Evolutionary conservation across 2,797 vertebrate genomes (phyloP).

Genomic region (Chaetophractus vellerosus): DNA sequence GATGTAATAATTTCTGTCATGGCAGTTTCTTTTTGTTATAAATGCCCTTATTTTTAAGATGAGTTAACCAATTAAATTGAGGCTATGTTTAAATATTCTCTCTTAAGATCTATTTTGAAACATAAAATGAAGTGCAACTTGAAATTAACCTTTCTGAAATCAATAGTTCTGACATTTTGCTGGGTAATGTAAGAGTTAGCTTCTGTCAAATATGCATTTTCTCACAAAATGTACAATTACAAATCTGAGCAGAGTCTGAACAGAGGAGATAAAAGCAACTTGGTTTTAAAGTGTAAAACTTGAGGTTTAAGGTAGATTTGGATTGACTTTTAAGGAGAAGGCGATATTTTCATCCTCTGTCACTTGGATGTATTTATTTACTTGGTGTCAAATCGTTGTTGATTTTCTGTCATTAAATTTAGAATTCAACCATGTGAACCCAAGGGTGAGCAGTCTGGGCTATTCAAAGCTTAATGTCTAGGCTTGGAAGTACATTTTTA

Average conservation of each 20-base stretch:
- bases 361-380: constrained; percentile 39
- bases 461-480: constrained; percentile 15
- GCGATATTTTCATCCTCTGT: constrained; percentile 51
- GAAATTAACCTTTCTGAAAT: constrained; percentile 82
- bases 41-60: constrained; percentile 78
- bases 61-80: constrained; percentile 77
- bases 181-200: constrained; percentile 56
- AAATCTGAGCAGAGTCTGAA: constrained; percentile 57
- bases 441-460: neutral
- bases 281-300: constrained; percentile 70
- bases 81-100: constrained; percentile 65
- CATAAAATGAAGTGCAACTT: constrained; percentile 74
- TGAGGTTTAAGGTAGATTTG: constrained; percentile 56
- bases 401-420: constrained; percentile 66
- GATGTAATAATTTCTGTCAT: constrained; percentile 72
- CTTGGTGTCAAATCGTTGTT: constrained; percentile 39
- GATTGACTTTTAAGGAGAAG: constrained; percentile 48
- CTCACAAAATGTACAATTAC: constrained; percentile 71
- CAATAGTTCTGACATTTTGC: constrained; percentile 78
- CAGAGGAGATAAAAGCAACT: constrained; percentile 60
- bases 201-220: constrained; percentile 74
- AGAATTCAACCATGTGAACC: constrained; percentile 22
- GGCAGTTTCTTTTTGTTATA: constrained; percentile 70
- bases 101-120: constrained; percentile 80
- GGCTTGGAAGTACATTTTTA: neutral